Conservation (phyloP, 2,113 vertebrate genomes). For the Kryptolebias marmoratus region DNA sequence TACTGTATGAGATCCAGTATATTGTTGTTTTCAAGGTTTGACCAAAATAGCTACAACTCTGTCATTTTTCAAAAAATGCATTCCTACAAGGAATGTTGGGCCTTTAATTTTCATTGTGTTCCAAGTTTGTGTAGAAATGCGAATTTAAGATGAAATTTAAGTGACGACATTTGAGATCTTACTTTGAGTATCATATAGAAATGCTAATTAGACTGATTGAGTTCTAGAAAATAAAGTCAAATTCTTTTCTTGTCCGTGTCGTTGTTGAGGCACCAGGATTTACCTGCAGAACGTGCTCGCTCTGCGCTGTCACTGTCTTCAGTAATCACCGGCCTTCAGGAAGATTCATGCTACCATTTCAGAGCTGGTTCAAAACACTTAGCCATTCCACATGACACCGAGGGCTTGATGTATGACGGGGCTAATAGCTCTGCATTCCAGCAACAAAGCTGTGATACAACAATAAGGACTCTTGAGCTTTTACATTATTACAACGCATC, state of each 20-base stretch:
- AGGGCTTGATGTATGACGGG: constrained; percentile 58
- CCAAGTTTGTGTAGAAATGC: neutral
- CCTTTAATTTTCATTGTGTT: too few species aligned
- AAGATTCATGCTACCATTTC: constrained; percentile 60
- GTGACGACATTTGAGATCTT: neutral
- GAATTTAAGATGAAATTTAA: neutral
- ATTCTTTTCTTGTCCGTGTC: neutral
- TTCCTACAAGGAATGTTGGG: too few species aligned
- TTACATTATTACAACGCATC: constrained; percentile 21
- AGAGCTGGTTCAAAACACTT: constrained; percentile 66
- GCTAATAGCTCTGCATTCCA: constrained; percentile 43
- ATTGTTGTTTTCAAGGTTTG: too few species aligned
- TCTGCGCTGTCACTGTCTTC: constrained; percentile 49
- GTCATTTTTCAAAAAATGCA: too few species aligned
- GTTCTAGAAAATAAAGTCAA: constrained; percentile 18
- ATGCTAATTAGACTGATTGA: constrained; percentile 51
- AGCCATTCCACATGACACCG: constrained; percentile 54
- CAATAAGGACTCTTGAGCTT: constrained; percentile 48
- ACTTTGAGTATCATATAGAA: constrained; percentile 44
- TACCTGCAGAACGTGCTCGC: constrained; percentile 57
- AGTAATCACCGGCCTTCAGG: constrained; percentile 63
- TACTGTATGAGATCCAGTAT: too few species aligned
- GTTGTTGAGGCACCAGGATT: constrained; percentile 35
- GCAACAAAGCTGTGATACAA: constrained; percentile 32
- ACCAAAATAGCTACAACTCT: too few species aligned